These are phyloP conservation scores for Vombatus ursinus DNA, from an alignment of 2,113 vertebrate genomes.

Conservation along the genomic window DNA sequence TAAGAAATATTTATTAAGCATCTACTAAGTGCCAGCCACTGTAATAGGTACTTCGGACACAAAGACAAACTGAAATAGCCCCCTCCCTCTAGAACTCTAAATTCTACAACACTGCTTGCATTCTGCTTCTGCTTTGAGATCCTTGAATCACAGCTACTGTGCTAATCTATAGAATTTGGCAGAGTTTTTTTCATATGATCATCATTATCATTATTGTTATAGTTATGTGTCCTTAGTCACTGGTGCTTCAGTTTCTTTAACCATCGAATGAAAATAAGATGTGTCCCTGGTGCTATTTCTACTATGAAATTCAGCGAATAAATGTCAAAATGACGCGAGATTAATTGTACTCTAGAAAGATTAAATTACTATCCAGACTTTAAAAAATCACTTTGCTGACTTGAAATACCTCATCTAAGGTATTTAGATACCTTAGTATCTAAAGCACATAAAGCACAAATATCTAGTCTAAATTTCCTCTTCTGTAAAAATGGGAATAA, in stretches of 20 bases:
- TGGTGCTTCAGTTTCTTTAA: neutral
- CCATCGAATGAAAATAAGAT: conserved; percentile 1
- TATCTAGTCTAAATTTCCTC: too few species aligned
- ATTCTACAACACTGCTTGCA: neutral
- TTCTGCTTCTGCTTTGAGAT: neutral
- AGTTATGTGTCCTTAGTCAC: neutral
- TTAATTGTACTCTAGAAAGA: conserved; percentile 40
- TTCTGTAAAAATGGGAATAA: too few species aligned
- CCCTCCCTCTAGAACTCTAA: neutral
- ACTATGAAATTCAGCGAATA: neutral
- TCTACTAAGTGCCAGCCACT: neutral
- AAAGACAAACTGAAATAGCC: neutral
- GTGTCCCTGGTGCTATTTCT: neutral
- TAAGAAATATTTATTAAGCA: neutral
- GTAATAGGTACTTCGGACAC: neutral
- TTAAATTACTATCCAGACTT: conserved; percentile 18
- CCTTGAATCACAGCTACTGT: neutral
- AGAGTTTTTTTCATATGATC: neutral
- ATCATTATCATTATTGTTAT: neutral
- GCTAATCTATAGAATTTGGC: neutral
- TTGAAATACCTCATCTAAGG: conserved; percentile 1
- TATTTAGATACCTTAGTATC: too few species aligned
- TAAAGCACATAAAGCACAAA: too few species aligned
- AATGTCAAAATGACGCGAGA: neutral
- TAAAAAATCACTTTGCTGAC: neutral